phyloP scores from a whole-genome alignment of 2,113 vertebrate species.

The Phalacrocorax brasilianus region DNA sequence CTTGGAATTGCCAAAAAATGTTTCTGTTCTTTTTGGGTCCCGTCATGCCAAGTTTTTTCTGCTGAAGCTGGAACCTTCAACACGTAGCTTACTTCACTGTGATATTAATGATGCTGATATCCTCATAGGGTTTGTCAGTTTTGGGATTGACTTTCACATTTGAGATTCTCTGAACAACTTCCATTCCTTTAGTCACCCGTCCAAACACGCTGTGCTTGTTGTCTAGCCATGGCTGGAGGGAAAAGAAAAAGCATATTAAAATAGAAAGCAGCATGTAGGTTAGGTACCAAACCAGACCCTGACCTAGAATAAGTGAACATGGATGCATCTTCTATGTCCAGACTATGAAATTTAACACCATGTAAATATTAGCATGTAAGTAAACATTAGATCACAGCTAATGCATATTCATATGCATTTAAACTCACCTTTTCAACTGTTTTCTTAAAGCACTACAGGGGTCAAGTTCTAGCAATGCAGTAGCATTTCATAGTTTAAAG shows the following conservation, averaged over 20 bases:
- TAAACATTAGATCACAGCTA: neutral
- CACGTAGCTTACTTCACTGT: constrained; percentile 84
- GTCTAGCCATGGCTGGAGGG: constrained; percentile 92
- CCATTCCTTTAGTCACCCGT: constrained; percentile 95
- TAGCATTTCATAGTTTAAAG: neutral
- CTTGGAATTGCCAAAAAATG: neutral
- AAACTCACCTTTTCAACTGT: neutral
- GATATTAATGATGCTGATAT: constrained; percentile 98
- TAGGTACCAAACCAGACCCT: neutral
- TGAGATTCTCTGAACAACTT: constrained; percentile 96
- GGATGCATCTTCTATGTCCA: neutral
- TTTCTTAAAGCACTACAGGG: neutral
- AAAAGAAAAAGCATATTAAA: neutral
- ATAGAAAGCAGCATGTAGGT: neutral
- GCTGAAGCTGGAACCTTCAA: neutral
- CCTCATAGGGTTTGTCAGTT: constrained; percentile 97
- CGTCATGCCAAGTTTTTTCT: fast-evolving
- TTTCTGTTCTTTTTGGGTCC: neutral
- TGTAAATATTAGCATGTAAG: neutral
- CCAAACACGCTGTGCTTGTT: constrained; percentile 99
- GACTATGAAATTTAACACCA: neutral
- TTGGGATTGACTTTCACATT: constrained; percentile 97
- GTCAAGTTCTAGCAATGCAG: neutral
- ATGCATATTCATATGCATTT: neutral
- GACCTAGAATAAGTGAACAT: neutral